Base-by-base conservation (phyloP, 2,113 vertebrate species). In the Otus sunia region DNA sequence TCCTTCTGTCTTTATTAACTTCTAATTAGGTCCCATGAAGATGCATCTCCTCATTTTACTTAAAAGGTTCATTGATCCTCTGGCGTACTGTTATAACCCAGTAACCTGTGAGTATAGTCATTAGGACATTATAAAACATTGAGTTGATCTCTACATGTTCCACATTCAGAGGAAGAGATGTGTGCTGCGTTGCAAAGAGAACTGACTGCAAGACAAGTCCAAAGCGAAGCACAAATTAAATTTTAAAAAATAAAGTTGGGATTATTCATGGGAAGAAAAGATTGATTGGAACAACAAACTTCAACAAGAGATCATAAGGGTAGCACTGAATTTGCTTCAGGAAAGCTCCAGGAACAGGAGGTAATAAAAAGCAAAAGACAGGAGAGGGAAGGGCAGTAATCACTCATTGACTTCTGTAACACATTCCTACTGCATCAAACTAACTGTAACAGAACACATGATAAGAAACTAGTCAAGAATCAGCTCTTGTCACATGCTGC, bases 1-100 rank as follows among this genome's bases (percentile, higher is more conserved):
- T 6, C 20, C 21, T 92, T 91, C 81, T 82, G 37, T 86, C 89
- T 94, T 96, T 96, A 94, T 95, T 96, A 97, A 88, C 96, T 93
- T 90, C 78, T 97, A 95, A 93, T 96, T 90, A 93, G 92, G 71
- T 92, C 59, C 67, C 62, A 73, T 73, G 86, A 95, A 96, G 94
- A 86, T 71, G 55, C 50, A 95, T 92, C 78, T 96, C 37, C 62
- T 96, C 87, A 83, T 88, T 88, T 94, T 76, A 86, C 62, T 95
- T 88, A 88, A 95, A 90, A 94, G 66, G 81, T 95, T 94, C 94
- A 79, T 45, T 82, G 87, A 86, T 93, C 92, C 92, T 88, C 86
- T 79, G 90, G 92, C 53, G 0, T 50, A 69, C 58, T 73, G 63
- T 77, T 90, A 60, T 59, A 93, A 87, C 77, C 69, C 69, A 82